phyloP scores from a whole-genome alignment of 23 tunicate species.

The Aplidium turbinatum region DNA sequence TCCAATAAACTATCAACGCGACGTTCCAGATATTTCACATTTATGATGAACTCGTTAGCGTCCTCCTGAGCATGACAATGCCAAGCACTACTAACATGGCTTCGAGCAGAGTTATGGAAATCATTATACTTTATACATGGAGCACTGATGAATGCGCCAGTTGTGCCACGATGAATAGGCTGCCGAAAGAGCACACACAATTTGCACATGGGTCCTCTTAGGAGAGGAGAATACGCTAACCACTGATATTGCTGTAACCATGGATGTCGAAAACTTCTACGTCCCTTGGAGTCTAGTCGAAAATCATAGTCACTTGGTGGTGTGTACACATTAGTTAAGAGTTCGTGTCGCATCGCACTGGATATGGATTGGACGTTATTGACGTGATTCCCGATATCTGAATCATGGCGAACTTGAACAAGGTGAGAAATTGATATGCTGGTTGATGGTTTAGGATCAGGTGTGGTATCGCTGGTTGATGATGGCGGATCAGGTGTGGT shows the following conservation, averaged over 20 bases:
- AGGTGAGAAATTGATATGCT: not conserved
- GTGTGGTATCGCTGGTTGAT: too few species aligned
- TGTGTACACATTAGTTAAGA: conserved; percentile 4
- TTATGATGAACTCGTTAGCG: conserved; percentile 1
- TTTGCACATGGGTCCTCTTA: conserved; percentile 15
- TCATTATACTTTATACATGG: conserved; percentile 19
- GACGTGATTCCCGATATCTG: conserved; percentile 6
- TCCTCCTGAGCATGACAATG: conserved; percentile 23
- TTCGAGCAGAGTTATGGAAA: conserved; percentile 14
- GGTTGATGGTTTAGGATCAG: conserved; percentile 10
- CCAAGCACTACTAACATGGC: conserved; percentile 12
- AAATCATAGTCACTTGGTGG: conserved; percentile 15
- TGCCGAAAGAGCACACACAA: conserved; percentile 14
- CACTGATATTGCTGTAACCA: conserved; percentile 24
- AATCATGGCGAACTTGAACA: conserved; percentile 11
- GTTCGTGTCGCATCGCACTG: not conserved
- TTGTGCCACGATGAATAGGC: conserved; percentile 7
- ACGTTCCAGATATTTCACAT: not conserved
- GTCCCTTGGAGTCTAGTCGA: conserved; percentile 11
- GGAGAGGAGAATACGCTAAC: conserved; percentile 24
- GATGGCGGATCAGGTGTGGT: too few species aligned
- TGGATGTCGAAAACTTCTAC: conserved; percentile 22
- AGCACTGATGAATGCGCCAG: conserved; percentile 17
- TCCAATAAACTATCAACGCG: conserved; percentile 12
- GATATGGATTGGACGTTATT: conserved; percentile 10